Conservation (phyloP, 1,140 invertebrate genomes). For the Portunus trituberculatus region DNA sequence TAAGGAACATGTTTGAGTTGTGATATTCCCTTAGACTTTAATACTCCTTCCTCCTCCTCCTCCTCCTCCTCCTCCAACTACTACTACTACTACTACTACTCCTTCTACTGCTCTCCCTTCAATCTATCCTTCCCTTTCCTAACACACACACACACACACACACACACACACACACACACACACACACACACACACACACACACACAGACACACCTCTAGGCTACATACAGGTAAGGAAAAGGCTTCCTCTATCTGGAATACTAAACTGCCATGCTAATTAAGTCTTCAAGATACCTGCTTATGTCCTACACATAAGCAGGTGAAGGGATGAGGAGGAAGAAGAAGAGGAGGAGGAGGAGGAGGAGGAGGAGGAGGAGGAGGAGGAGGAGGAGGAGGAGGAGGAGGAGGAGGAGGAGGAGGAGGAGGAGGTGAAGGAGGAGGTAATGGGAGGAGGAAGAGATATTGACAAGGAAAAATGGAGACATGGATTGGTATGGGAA, state of each 20-base stretch:
- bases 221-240: no score
- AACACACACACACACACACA: constrained; percentile 5
- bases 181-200: not conserved
- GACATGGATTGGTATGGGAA: no score
- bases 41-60: no score
- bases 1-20: no score
- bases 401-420: not conserved
- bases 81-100: no score
- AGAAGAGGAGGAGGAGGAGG: not conserved
- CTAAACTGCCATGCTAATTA: not conserved
- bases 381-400: not conserved
- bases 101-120: no score
- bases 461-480: no score
- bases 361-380: not conserved
- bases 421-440: not conserved
- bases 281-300: constrained; percentile 3
- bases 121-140: not conserved
- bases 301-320: not conserved
- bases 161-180: constrained; percentile 8
- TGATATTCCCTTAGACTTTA: no score
- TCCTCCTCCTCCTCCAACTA: no score
- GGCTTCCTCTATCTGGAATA: no score
- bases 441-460: not conserved
- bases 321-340: not conserved
- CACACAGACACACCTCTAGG: not conserved